These are phyloP conservation scores for Cepaea nemoralis DNA, from an alignment of 1,140 invertebrate genomes.

Conservation along the genomic window DNA sequence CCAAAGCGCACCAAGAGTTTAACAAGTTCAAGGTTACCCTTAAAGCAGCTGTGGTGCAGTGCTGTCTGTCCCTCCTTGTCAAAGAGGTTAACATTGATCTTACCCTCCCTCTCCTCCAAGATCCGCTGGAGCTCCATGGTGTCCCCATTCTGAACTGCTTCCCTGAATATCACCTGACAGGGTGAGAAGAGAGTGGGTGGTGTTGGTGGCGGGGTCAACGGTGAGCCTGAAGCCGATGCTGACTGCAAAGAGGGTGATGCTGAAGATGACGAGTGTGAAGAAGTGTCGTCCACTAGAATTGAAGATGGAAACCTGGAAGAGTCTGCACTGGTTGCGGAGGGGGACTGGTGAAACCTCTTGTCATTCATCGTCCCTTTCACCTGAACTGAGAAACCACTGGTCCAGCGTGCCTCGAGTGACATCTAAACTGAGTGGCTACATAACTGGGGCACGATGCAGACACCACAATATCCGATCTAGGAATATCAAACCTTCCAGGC, in stretches of 20 bases:
- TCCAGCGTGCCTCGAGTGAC: background rate
- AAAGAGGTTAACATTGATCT: slow-evolving; percentile 43
- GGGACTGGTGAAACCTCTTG: background rate
- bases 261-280: slow-evolving; percentile 21
- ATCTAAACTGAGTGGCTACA: too few species aligned
- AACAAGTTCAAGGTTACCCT: slow-evolving; percentile 74
- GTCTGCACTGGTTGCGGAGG: slow-evolving; percentile 9
- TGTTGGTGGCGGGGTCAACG: slow-evolving; percentile 32
- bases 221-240: background rate
- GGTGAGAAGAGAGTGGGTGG: slow-evolving; percentile 21
- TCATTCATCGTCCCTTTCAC: slow-evolving; percentile 30
- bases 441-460: too few species aligned
- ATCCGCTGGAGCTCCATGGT: slow-evolving; percentile 67
- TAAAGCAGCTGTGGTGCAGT: slow-evolving; percentile 72
- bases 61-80: slow-evolving; percentile 28
- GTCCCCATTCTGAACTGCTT: slow-evolving; percentile 70
- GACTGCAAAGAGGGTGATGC: background rate
- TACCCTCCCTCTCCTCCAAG: slow-evolving; percentile 68
- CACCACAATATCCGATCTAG: too few species aligned
- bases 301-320: background rate
- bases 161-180: slow-evolving; percentile 68
- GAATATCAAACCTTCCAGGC: too few species aligned
- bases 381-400: background rate
- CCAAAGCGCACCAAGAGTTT: slow-evolving; percentile 74
- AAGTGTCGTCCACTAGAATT: background rate